A percentile compares a stretch with the other conserved stretches of the same genome.
These are phyloP conservation scores for Notolabrus celidotus DNA, from an alignment of 2,797 vertebrate genomes.

Conservation along the genomic window DNA sequence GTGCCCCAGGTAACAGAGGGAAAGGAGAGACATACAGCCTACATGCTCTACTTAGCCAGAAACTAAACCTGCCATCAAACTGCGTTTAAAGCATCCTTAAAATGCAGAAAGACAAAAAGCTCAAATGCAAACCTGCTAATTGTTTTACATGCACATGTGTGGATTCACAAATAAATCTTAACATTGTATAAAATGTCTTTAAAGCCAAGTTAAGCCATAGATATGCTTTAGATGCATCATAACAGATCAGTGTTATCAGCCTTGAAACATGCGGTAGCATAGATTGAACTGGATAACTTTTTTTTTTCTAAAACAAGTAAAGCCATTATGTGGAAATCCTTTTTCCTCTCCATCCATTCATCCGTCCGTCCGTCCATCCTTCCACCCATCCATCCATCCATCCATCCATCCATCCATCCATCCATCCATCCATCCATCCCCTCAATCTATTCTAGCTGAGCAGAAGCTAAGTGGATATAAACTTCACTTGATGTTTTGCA, in stretches of 20 bases:
- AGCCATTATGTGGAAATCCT: slow-evolving; percentile 33
- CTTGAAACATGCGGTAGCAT: slow-evolving; percentile 70
- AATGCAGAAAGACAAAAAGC: slow-evolving; percentile 47
- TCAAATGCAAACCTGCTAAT: slow-evolving; percentile 29
- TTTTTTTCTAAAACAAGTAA: slow-evolving; percentile 33
- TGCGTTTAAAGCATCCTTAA: slow-evolving; percentile 14
- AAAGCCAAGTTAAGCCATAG: slow-evolving; percentile 55
- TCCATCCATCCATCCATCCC: slow-evolving; percentile 27
- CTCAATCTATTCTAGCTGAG: slow-evolving; percentile 45
- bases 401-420: slow-evolving; percentile 22
- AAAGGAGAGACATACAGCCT: slow-evolving; percentile 58
- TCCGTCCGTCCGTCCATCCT: slow-evolving; percentile 10
- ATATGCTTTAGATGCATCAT: slow-evolving; percentile 43
- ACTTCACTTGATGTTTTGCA: slow-evolving; percentile 51
- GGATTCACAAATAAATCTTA: slow-evolving; percentile 15
- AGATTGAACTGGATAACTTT: slow-evolving; percentile 47
- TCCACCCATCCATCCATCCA: slow-evolving; percentile 17
- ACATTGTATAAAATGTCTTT: slow-evolving; percentile 22
- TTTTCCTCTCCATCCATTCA: slow-evolving; percentile 24
- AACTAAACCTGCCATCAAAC: slow-evolving; percentile 13
- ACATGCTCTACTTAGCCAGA: slow-evolving; percentile 68
- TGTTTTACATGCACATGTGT: slow-evolving; percentile 55
- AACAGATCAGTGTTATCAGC: slow-evolving; percentile 46
- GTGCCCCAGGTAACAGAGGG: slow-evolving; percentile 65
- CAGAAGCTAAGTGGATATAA: slow-evolving; percentile 53